These are phyloP conservation scores for Elephantulus edwardii DNA, from an alignment of 2,113 vertebrate genomes.

Conservation along the genomic window DNA sequence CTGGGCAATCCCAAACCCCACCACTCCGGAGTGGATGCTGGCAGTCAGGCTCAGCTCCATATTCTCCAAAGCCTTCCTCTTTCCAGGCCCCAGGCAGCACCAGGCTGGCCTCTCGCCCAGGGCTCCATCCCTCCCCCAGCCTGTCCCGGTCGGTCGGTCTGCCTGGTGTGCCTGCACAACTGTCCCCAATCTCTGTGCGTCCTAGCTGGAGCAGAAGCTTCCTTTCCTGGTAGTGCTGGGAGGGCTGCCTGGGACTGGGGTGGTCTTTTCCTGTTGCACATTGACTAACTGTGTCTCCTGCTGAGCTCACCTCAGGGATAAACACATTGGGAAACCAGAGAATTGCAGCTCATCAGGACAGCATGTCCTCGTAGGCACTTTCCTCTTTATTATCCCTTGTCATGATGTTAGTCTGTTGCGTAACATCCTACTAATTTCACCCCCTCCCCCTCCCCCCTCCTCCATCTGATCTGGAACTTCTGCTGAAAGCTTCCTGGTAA, in stretches of 20 bases:
- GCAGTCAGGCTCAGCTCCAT: background rate
- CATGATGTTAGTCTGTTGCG: background rate
- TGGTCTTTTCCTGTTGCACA: background rate
- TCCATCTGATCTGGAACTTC: background rate
- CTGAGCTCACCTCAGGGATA: background rate
- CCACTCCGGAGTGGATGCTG: background rate
- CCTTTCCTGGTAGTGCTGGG: background rate
- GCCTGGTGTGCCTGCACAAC: background rate
- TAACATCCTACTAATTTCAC: slow-evolving; percentile 9
- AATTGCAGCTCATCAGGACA: accelerated
- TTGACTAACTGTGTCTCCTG: slow-evolving; percentile 9
- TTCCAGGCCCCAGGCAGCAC: background rate
- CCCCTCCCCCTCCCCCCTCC: background rate
- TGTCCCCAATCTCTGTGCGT: background rate
- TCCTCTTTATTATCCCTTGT: background rate
- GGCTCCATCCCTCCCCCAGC: background rate
- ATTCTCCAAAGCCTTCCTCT: background rate
- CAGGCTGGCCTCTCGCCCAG: accelerated
- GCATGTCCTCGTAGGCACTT: background rate
- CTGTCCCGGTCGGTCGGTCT: background rate
- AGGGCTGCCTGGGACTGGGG: background rate
- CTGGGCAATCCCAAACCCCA: background rate
- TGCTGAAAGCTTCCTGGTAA: background rate
- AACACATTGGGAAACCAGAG: background rate
- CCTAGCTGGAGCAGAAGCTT: background rate